Evolutionary conservation across 2,797 vertebrate species (phyloP), one percentile per base, ranked within the genome.

Genomic region (Erethizon dorsatum): DNA sequence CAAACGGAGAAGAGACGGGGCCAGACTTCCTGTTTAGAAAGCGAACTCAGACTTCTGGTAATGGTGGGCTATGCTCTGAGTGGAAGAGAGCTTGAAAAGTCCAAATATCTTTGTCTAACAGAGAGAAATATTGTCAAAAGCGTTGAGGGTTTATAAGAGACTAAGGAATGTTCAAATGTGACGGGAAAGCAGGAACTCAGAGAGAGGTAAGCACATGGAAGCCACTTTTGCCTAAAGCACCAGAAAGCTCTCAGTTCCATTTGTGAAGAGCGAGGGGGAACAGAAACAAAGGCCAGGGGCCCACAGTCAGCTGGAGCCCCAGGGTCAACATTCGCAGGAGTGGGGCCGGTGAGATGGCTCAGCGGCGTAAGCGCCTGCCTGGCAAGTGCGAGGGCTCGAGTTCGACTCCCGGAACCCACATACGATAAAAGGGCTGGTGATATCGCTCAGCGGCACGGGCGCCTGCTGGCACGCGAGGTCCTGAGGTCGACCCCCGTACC

Each of bases 121-220:
- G 1, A 41, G 59, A 75, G 77, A 79, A 71, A 45, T 18, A 65
- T 91, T 91, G 86, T 67, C 75, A 78, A 86, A 89, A 92, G 54
- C 37, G 50, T n/a, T 63, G 31, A 50, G 57, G 17, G 22, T 47
- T 69, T 28, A 75, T n/a, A 57, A 65, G 50, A 85, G 73, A 83
- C 7, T 47, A 33, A 90, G 89, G 67, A n/a, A 33, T 20, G 63
- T 92, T 80, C 63, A 67, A 47, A 90, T 7, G 77, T 33, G 24
- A 56, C 6, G 50, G 84, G 14, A 61, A 56, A 57, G n/a, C 31
- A 52, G 8, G 59, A 52, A 31, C 2, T 28, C 20, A 0, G 65
- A 65, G 52, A 82, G 71, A 26, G 45, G 20, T 20, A 0, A 1
- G 8, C 26, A 22, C 18, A 0, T 3, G 26, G 65, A 63, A 67